These are phyloP conservation scores for Tetrax tetrax DNA, from an alignment of 2,113 vertebrate species.

Conservation along the genomic window DNA sequence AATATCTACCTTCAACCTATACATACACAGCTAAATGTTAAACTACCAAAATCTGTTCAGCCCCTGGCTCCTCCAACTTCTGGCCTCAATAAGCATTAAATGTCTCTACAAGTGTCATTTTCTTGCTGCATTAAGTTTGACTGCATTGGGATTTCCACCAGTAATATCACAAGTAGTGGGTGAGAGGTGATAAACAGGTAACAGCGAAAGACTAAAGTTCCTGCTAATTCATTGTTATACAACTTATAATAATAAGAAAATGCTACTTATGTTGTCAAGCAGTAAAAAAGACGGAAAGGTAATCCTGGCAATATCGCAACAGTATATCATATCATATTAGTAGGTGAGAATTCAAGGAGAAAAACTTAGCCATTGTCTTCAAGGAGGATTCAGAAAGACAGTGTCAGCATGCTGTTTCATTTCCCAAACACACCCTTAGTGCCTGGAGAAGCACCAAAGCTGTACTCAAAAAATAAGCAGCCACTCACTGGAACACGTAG, in stretches of 20 bases:
- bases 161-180: not conserved
- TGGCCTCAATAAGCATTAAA: not conserved
- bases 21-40: not conserved
- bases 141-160: not conserved
- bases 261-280: not conserved
- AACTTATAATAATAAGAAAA: not conserved
- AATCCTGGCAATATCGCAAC: not conserved
- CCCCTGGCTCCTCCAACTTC: not conserved
- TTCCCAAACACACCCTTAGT: not conserved
- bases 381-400: not conserved
- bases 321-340: not conserved
- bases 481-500: not conserved
- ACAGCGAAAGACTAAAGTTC: not conserved
- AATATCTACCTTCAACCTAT: not conserved
- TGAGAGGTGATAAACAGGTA: not conserved
- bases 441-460: not conserved
- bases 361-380: not conserved
- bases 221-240: not conserved
- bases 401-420: not conserved
- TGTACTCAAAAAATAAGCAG: not conserved
- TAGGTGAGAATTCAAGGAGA: not conserved
- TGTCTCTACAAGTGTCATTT: not conserved
- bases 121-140: not conserved
- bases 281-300: not conserved
- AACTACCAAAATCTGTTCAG: not conserved